Conservation (phyloP, 2,113 vertebrate genomes). For the Xiphias gladius region DNA sequence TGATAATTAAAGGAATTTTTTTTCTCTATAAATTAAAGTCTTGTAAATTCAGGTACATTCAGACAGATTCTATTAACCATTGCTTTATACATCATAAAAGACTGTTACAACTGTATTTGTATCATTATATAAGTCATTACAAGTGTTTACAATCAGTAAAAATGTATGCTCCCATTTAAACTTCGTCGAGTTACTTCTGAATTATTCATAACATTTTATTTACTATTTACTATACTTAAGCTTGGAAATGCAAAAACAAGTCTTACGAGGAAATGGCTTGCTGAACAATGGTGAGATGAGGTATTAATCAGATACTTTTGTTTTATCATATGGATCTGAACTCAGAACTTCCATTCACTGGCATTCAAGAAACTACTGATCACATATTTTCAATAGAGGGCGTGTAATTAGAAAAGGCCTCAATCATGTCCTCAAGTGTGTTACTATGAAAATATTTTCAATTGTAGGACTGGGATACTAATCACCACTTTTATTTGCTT, state of each 20-base stretch:
- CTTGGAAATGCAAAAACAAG: not conserved
- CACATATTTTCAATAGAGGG: not conserved
- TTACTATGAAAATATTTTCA: not conserved
- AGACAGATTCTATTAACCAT: not conserved
- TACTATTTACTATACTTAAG: not conserved
- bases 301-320: not conserved
- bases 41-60: not conserved
- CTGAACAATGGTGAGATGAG: not conserved
- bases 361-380: slow-evolving; percentile 1
- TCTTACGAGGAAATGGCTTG: slow-evolving; percentile 15
- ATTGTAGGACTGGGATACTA: not conserved
- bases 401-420: not conserved
- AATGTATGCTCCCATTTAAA: not conserved
- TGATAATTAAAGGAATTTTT: not conserved
- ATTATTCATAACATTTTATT: not conserved
- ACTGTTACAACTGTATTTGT: not conserved
- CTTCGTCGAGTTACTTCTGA: not conserved
- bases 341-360: not conserved
- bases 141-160: not conserved
- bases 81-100: not conserved
- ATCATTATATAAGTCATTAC: not conserved
- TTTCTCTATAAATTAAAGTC: not conserved
- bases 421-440: not conserved
- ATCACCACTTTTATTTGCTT: not conserved
- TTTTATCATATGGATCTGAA: not conserved